These are phyloP conservation scores for Ormyrus labotus DNA, from an alignment of 2,888 invertebrate species.

Conservation along the genomic window DNA sequence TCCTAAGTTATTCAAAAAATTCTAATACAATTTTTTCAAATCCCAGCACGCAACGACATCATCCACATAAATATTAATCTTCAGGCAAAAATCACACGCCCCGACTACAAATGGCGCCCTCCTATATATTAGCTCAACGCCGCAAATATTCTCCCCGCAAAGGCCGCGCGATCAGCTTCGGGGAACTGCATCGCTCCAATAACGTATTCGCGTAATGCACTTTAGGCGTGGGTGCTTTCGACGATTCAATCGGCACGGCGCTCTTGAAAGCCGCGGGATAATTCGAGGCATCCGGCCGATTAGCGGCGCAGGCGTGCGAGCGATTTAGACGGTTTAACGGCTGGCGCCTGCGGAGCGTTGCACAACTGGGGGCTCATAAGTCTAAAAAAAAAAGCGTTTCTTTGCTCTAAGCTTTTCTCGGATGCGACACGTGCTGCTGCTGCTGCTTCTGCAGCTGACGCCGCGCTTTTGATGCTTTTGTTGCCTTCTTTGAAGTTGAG, in stretches of 20 bases:
- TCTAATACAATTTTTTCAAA: too few species aligned
- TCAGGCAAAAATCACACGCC: too few species aligned
- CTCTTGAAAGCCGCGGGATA: slow-evolving; percentile 26
- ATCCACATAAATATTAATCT: too few species aligned
- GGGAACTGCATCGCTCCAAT: background rate
- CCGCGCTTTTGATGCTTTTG: background rate
- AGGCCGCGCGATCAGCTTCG: too few species aligned
- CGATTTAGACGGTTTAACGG: slow-evolving; percentile 8
- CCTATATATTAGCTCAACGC: too few species aligned
- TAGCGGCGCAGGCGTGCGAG: background rate
- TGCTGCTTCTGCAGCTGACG: background rate
- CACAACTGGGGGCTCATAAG: background rate
- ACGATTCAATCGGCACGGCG: background rate
- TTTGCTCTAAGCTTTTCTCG: background rate
- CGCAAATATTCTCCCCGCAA: too few species aligned
- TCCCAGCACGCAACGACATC: too few species aligned
- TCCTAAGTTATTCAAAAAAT: too few species aligned
- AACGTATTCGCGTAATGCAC: background rate
- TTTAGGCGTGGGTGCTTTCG: background rate
- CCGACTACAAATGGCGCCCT: too few species aligned
- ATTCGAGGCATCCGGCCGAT: slow-evolving; percentile 38
- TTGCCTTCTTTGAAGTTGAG: slow-evolving; percentile 4
- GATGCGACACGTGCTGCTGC: slow-evolving; percentile 1
- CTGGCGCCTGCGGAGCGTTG: background rate
- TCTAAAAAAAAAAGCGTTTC: background rate